A percentile compares a stretch with the other conserved stretches of the same genome.
Evolutionary conservation across 2,888 invertebrate genomes (phyloP).

Genomic region (Prosapia bicincta): DNA sequence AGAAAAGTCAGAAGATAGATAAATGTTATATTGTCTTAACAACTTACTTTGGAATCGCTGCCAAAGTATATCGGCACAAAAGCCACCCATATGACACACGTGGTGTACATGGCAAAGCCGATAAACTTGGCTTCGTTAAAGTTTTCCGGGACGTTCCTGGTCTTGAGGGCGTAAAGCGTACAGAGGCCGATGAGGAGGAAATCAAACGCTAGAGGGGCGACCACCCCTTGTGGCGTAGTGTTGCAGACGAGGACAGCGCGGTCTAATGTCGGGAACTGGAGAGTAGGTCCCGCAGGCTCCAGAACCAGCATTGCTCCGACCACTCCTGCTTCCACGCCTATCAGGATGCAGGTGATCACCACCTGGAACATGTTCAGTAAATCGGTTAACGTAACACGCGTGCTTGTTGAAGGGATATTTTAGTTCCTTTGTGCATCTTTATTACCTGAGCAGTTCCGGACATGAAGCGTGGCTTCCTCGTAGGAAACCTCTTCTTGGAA

Average conservation of each 20-base stretch:
- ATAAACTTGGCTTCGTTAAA: conserved; percentile 75
- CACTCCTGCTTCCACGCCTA: conserved; percentile 63
- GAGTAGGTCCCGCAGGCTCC: conserved; percentile 57
- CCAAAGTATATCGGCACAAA: conserved; percentile 75
- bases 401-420: too few species aligned
- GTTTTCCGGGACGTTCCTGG: conserved; percentile 75
- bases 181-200: conserved; percentile 67
- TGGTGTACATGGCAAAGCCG: conserved; percentile 78
- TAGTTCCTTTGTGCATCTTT: too few species aligned
- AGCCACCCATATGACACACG: conserved; percentile 74
- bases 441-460: conserved; percentile 54
- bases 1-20: too few species aligned
- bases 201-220: conserved; percentile 66
- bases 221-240: conserved; percentile 55
- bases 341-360: conserved; percentile 60
- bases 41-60: conserved; percentile 56
- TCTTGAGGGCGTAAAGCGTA: conserved; percentile 73
- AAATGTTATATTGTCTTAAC: too few species aligned
- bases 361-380: conserved; percentile 54
- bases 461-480: conserved; percentile 63
- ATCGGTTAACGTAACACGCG: too few species aligned
- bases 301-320: conserved; percentile 57
- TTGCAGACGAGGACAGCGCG: conserved; percentile 62
- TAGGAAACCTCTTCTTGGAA: conserved; percentile 67
- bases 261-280: conserved; percentile 51